phyloP scores from a whole-genome alignment of 2,113 vertebrate genomes.

The Passer montanus region DNA sequence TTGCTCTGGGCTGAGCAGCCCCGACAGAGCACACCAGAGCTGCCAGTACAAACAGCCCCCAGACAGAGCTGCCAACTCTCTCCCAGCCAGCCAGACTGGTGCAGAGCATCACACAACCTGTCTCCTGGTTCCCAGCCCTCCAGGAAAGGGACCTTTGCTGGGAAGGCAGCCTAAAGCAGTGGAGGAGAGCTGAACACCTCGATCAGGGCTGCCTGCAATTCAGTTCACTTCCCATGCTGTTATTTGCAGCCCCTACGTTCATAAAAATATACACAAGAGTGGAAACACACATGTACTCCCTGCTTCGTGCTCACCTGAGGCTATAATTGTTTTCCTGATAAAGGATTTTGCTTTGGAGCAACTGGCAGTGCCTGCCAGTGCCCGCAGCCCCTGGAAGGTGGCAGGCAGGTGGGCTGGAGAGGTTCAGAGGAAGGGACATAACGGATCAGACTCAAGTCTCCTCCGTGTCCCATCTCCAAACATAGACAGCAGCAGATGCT shows the following conservation, averaged over 20 bases:
- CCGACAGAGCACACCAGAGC: neutral
- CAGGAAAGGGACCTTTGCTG: neutral
- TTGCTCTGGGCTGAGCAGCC: slow-evolving; percentile 21
- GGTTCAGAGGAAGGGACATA: neutral
- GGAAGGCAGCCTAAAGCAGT: neutral
- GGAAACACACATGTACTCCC: neutral
- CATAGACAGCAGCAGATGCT: slow-evolving; percentile 57
- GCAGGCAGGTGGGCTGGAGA: neutral
- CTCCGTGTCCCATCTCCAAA: slow-evolving; percentile 30
- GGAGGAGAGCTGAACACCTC: neutral
- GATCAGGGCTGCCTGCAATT: neutral
- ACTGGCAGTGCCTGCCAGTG: neutral
- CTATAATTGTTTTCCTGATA: neutral
- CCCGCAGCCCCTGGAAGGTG: neutral
- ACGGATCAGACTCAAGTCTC: neutral
- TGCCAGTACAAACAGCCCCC: slow-evolving; percentile 45
- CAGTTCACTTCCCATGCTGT: neutral
- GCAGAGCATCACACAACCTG: slow-evolving; percentile 1
- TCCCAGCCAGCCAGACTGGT: neutral
- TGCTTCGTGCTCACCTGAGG: neutral
- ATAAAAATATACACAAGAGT: neutral
- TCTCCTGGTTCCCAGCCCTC: neutral
- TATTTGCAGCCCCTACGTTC: fast-evolving
- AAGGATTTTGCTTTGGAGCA: neutral
- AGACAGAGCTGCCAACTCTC: neutral